A percentile compares a stretch with the other conserved stretches of the same genome.
These are phyloP conservation scores for Perodicticus potto DNA, from an alignment of 2,797 vertebrate species.

Conservation along the genomic window DNA sequence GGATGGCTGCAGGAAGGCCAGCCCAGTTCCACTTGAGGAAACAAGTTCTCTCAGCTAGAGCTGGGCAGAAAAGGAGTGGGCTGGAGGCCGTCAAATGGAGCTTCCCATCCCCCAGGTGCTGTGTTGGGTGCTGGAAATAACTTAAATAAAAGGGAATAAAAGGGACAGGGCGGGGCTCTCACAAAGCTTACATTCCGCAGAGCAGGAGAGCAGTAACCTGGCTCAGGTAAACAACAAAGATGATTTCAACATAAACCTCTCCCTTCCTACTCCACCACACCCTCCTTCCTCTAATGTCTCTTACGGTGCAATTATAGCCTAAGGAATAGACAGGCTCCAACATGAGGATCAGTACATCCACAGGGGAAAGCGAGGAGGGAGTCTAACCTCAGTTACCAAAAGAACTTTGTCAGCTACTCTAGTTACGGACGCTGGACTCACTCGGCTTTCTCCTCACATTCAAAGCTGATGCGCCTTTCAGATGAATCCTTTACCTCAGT, in stretches of 20 bases:
- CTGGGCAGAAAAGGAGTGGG: background rate
- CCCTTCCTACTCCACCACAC: background rate
- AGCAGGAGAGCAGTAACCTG: accelerated
- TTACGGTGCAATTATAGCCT: background rate
- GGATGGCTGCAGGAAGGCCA: background rate
- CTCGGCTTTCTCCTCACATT: background rate
- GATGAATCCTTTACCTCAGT: background rate
- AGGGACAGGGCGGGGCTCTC: background rate
- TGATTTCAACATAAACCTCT: background rate
- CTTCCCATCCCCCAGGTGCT: background rate
- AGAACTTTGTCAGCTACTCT: background rate
- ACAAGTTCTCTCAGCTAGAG: background rate
- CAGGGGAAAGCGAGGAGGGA: too few species aligned
- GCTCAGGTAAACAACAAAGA: background rate
- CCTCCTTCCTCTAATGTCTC: background rate
- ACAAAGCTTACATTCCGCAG: background rate
- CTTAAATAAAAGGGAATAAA: background rate
- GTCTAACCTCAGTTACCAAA: background rate
- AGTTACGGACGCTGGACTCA: background rate
- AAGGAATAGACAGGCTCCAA: background rate
- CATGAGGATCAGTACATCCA: accelerated
- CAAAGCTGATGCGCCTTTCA: background rate
- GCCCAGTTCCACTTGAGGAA: background rate
- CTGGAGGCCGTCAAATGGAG: background rate
- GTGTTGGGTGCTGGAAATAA: too few species aligned